Base-by-base conservation (phyloP, 2,797 vertebrate genomes). In the Tadarida brasiliensis region DNA sequence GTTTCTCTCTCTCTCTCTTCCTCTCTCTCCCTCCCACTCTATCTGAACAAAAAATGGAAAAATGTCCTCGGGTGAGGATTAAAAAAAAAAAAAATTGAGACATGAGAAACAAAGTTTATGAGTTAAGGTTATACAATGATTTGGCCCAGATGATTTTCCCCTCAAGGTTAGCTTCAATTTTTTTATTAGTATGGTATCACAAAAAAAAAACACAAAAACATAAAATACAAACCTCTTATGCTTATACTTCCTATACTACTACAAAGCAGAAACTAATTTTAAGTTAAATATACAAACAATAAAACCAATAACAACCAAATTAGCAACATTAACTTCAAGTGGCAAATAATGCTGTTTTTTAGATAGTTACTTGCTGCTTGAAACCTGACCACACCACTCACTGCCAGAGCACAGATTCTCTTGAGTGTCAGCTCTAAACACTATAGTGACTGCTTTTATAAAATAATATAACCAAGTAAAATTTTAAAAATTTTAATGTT, bases 241-340 rank as follows among this genome's bases (percentile, higher is more conserved):
- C 35, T 77, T 85, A 70, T 12, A 49, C 12, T 11, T 83, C 26
- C 77, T 65, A 83, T 7, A 84, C n/a, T 91, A 76, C 81, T 35
- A 70, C 76, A 94, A 84, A 91, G 24, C 65, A 91, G 76, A 96
- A 93, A 70, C 44, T 83, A 74, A 91, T 76, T 76, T 94, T 73
- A 76, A 91, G 78, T 84, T n/a, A 97, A 70, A 90, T 54, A 93
- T 3, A 68, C 6, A 88, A 93, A 73, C 51, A 83, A 92, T 22
- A 87, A 93, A 92, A 59, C 14, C 20, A 67, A 28, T 47, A 89
- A 92, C 70, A 57, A 86, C n/a, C 49, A 87, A 93, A 90, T 70
- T 67, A 84, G 63, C 35, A 84, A 91, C 44, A 87, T 67, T 77
- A 86, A 84, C 26, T 94, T 91, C 71, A 93, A 57, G 35, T 54